Base-by-base conservation (phyloP, 2,888 invertebrate species). In the Drosophila setosimentum region DNA sequence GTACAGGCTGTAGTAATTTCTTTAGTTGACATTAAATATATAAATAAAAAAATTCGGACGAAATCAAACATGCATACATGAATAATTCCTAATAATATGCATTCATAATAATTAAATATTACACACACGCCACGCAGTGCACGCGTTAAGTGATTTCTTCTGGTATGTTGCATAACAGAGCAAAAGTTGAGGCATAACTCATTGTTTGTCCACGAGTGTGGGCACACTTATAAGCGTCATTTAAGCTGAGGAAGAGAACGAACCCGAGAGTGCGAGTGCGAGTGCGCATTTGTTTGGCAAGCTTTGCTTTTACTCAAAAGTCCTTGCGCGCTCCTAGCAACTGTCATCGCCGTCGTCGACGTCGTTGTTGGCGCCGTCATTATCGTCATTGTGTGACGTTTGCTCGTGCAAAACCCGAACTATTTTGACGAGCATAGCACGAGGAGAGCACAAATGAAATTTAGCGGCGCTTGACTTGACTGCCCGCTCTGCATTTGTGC, bases 251-350 rank as follows among this genome's bases (percentile, higher is more conserved):
- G 48, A 51, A 55, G 65, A 68, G 71, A 68, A 32, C 10, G 33
- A 24, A 45, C 51, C 35, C 24, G 33, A 74, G 24, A 30, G 30
- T 21, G 21, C 16, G 78, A 79, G 69, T 69, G 89, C 73, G 89
- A 89, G 87, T 89, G 90, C 85, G 85, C 90, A 89, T 82, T 80
- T 86, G 78, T 84, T 81, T 75, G 69, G 51, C 82, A 84, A 80
- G 80, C 74, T 70, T 68, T 81, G 64, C 59, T 48, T 73, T 59
- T 68, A 55, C 75, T 77, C 75, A 73, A 69, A 69, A 78, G 59
- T 68, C 61, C 63, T 82, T 71, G 68, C 71, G 66, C 71, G 82
- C 75, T 71, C 78, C 37, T 59, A 51, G 53, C 72, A 57, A 60
- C 69, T 68, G 64, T 62, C 73, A 61, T 37, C 68, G 48, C 30